Base-by-base conservation (phyloP, 1,140 invertebrate genomes). In the Ceratitis capitata region DNA sequence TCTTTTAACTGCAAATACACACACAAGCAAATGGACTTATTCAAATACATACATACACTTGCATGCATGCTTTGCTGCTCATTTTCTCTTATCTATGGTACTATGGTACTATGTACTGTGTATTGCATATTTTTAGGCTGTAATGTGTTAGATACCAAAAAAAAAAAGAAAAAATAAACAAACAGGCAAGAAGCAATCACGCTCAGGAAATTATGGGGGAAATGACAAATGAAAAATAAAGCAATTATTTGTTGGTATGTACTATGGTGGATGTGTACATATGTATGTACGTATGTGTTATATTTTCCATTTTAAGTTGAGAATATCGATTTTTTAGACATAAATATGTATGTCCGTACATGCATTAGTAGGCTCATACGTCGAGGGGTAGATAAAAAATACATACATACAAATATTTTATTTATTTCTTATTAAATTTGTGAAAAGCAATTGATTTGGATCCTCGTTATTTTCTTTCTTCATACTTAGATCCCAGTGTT, bases 71-170 rank as follows among this genome's bases (percentile, higher is more conserved):
- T 47, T 51, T 32, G n/a, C n/a, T 47, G 84, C 61, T 47, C 39
- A 58, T 64, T n/a, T 47, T 64, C 74, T 74, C n/a, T 10, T n/a
- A 12, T 61, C 23, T 61, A 5, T n/a, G n/a, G n/a, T n/a, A n/a
- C n/a, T n/a, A n/a, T n/a, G n/a, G n/a, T n/a, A n/a, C n/a, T n/a
- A 56, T 10, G 14, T 35, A 23, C 69, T 78, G 9, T 2, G 4
- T 42, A 78, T 78, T 78, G 69, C 69, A 78, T 78, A 78, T 78
- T 78, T 78, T 78, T 78, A 78, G 69, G 69, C 69, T 45, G 42
- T 19, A 78, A 7, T 78, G 69, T n/a, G n/a, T n/a, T n/a, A n/a
- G n/a, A n/a, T n/a, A n/a, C n/a, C n/a, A n/a, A n/a, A n/a, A n/a
- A n/a, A n/a, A n/a, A n/a, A n/a, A n/a, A n/a, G n/a, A n/a, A n/a